These are phyloP conservation scores for Andricus grossulariae DNA, from an alignment of 1,140 invertebrate genomes.

Conservation along the genomic window DNA sequence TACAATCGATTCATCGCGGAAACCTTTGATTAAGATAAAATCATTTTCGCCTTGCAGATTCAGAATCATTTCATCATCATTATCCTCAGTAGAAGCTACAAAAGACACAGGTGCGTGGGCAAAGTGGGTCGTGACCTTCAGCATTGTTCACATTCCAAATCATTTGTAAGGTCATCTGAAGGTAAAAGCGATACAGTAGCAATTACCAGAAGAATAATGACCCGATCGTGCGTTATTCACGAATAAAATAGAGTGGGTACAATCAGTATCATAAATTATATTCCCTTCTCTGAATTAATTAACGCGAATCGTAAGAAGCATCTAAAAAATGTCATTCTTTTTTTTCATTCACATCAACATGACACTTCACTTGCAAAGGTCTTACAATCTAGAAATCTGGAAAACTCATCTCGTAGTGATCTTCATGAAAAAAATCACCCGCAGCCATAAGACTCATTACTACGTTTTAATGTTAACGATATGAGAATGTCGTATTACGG, in stretches of 20 bases:
- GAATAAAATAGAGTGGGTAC: no score
- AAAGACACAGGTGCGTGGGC: background rate
- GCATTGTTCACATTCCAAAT: constrained; percentile 13
- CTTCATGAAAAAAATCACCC: background rate
- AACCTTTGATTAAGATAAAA: background rate
- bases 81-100: background rate
- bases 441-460: background rate
- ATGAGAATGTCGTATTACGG: background rate
- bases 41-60: background rate
- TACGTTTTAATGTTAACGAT: constrained; percentile 19
- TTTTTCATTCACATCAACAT: no score
- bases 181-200: constrained; percentile 2
- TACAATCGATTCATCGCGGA: no score
- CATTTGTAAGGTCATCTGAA: background rate
- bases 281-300: no score
- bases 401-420: no score
- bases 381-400: no score
- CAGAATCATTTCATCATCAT: background rate
- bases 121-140: background rate
- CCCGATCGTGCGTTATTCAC: background rate
- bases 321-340: no score
- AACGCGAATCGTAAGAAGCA: no score
- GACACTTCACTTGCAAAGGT: no score
- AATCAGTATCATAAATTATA: no score
- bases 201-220: constrained; percentile 8